Base-by-base conservation (phyloP, 2,113 vertebrate genomes). In the Abramis brama region DNA sequence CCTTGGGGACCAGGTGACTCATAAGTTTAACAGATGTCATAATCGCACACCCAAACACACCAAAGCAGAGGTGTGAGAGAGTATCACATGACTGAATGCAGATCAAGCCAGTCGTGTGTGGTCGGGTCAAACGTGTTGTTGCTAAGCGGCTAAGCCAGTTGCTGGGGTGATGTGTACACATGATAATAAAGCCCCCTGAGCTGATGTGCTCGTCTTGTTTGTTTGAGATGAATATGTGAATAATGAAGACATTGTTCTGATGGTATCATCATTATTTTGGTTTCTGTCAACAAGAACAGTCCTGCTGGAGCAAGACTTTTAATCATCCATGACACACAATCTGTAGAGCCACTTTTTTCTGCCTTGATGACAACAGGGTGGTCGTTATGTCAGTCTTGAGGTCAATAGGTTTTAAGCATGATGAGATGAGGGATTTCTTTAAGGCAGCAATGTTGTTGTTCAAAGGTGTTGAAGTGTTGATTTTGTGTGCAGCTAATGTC, bases 1-100 rank as follows among this genome's bases (percentile, higher is more conserved):
- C 74, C 39, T 30, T 59, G 57, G 30, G 70, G 36, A 87, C 5
- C 27, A 50, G 84, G 83, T 84, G 36, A 60, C 60, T 88, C 68
- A 71, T 85, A 80, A 82, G 70, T 75, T 85, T 76, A 87, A 81
- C 45, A 87, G 86, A 87, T 81, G 59, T 85, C 33, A 60, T 64
- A 79, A 77, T 75, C 66, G 55, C 39, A 27, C 43, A 82, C 25
- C 25, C 39, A 68, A 64, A 82, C 62, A 76, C 47, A 77, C 17
- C 43, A 50, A 27, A 77, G 36, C 27, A 77, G 73, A 77, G 19
- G 43, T 85, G 83, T 85, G 57, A 60, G 68, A 15, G 75, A 45
- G 75, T 79, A 70, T 57, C 62, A 79, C 60, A 71, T 85, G 50
- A 79, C 84, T 43, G 23, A 43, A 68, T 55, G 59, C 64, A 70